Percentiles rank a stretch among this genome's conserved stretches.
Evolutionary conservation across 1,140 invertebrate species (phyloP).

Genomic region (Diabrotica virgifera): DNA sequence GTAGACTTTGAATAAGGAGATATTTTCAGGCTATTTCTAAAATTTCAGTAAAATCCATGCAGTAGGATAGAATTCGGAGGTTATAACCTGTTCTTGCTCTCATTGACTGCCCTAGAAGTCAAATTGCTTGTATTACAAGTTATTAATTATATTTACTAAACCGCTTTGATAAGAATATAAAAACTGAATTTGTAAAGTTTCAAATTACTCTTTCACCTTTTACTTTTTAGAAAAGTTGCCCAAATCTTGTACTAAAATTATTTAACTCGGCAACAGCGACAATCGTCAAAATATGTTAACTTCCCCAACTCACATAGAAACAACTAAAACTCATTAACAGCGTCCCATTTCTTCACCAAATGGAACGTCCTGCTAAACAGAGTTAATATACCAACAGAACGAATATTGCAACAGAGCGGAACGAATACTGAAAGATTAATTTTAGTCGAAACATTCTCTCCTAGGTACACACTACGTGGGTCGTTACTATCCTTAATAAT

Average conservation of each 20-base stretch:
- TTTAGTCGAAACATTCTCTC: neutral
- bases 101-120: no score
- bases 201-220: no score
- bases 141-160: no score
- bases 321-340: neutral
- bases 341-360: neutral
- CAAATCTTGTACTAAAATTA: neutral
- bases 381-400: neutral
- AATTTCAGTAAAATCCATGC: no score
- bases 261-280: neutral
- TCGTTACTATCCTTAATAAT: neutral
- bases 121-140: no score
- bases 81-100: no score
- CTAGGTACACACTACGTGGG: neutral
- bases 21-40: no score
- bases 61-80: no score
- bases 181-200: no score
- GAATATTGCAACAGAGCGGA: neutral
- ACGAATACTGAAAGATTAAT: slow-evolving; percentile 1
- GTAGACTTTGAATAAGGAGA: no score
- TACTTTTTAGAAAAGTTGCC: no score
- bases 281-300: neutral
- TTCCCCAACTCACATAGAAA: slow-evolving; percentile 1
- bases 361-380: neutral
- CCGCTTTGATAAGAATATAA: no score